Base-by-base conservation (phyloP, 2,797 vertebrate species). In the Anabas testudineus region DNA sequence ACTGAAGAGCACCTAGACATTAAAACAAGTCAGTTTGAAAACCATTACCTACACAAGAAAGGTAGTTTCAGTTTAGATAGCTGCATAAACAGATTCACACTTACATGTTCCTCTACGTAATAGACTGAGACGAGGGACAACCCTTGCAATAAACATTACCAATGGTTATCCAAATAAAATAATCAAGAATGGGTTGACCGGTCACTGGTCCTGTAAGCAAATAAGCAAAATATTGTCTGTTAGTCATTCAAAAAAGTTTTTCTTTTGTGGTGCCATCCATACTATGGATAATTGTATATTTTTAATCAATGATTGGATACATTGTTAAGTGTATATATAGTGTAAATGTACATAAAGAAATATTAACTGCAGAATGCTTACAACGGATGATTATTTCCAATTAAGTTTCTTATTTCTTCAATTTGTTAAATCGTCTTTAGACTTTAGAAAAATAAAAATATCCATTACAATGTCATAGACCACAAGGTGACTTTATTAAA, bases 141-240 rank as follows among this genome's bases (percentile, higher is more conserved):
- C 32, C 65, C 87, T 94, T 56, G 89, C 89, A 18, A 87, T 61
- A 70, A 94, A 92, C 94, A 95, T 95, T 8, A 57, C 89, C 39
- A 19, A 32, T 16, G 49, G 42, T 87, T 65, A 90, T 72, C 66
- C 47, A 71, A 48, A 62, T 26, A 13, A 46, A 71, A 32, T 81
- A 85, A 89, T 90, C 24, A 46, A 83, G 49, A 76, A 30, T 32
- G 14, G 24, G 22, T 12, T 18, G 48, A 46, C 28, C 28, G 46
- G 51, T 60, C 73, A 28, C 69, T 18, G 48, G 46, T 77, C 62
- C 87, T 92, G 83, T 68, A 37, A 68, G 41, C 8, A 62, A 0
- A 12, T 12, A 3, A 13, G 34, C 4, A 70, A 63, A 59, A 6
- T 0, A 28, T 10, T 26, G 6, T 10, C 9, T 34, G 36, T 72